Percentiles rank a stretch among this genome's conserved stretches.
These are phyloP conservation scores for Trinorchestia longiramus DNA, from an alignment of 1,140 invertebrate species.

Conservation along the genomic window DNA sequence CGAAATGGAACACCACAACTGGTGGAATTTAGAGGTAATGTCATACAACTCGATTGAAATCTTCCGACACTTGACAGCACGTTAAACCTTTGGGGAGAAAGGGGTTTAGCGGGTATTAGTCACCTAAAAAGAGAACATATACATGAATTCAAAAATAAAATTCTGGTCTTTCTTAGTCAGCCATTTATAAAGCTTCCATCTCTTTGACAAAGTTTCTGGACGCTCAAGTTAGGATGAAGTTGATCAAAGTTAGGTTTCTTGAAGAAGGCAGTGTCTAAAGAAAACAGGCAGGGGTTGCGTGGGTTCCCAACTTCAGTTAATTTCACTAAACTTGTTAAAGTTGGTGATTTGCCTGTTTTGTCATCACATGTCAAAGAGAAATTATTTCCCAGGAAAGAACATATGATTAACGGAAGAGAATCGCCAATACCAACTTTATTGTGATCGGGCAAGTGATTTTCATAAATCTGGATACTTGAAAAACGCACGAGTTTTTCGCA, in stretches of 20 bases:
- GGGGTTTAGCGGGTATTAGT: background rate
- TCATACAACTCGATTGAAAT: background rate
- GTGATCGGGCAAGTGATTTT: background rate
- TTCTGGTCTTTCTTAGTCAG: slow-evolving; percentile 33
- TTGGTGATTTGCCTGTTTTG: slow-evolving; percentile 32
- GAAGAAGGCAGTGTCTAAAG: slow-evolving; percentile 49
- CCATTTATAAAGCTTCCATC: slow-evolving; percentile 47
- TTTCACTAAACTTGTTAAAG: slow-evolving; percentile 44
- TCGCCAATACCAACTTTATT: background rate
- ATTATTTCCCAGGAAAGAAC: background rate
- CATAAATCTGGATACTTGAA: background rate
- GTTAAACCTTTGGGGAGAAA: background rate
- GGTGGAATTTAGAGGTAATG: background rate
- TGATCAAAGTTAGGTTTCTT: slow-evolving; percentile 41
- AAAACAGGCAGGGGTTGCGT: slow-evolving; percentile 40
- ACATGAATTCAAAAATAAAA: slow-evolving; percentile 24
- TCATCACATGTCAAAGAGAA: slow-evolving; percentile 27
- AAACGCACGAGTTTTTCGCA: background rate
- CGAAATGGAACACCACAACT: background rate
- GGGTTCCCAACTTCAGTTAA: slow-evolving; percentile 42
- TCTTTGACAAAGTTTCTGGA: slow-evolving; percentile 41
- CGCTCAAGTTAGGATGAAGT: slow-evolving; percentile 45
- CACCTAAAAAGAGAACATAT: background rate
- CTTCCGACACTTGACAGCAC: background rate
- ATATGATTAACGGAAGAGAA: slow-evolving; percentile 2